Conservation (phyloP, 37 sponge, comb jelly and placozoan genomes). For the Hexactinellida sp. region DNA sequence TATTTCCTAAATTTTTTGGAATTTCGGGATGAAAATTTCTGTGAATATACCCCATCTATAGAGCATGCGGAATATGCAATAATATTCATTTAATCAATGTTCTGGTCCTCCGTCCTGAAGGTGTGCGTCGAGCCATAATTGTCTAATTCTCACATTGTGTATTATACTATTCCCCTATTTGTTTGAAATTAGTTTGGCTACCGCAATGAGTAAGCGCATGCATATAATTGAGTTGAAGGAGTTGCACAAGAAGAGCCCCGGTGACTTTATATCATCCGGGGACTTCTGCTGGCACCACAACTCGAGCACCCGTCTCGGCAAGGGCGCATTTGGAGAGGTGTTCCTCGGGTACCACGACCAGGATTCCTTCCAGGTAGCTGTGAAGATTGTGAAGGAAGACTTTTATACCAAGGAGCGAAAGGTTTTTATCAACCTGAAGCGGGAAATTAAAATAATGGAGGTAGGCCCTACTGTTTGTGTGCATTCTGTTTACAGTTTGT, state of each 20-base stretch:
- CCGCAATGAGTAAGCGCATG: background rate
- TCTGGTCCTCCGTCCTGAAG: too few relatives aligned
- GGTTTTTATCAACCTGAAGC: slow-evolving; percentile 54
- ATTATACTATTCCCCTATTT: too few relatives aligned
- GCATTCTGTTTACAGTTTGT: background rate
- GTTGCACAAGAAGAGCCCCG: background rate
- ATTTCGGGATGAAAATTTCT: too few relatives aligned
- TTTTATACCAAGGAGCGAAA: slow-evolving; percentile 62
- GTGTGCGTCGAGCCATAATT: too few relatives aligned
- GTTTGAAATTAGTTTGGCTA: too few relatives aligned
- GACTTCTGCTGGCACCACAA: background rate
- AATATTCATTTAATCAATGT: too few relatives aligned
- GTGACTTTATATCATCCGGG: background rate
- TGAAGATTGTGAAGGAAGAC: slow-evolving; percentile 60
- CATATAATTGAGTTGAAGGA: background rate
- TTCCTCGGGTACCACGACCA: slow-evolving; percentile 48
- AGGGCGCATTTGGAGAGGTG: slow-evolving; percentile 82
- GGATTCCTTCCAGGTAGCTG: slow-evolving; percentile 43
- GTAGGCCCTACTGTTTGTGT: background rate
- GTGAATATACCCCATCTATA: too few relatives aligned
- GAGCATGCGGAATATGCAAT: too few relatives aligned
- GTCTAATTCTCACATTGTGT: too few relatives aligned
- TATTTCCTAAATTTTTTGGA: too few relatives aligned
- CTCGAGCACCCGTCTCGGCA: slow-evolving; percentile 35
- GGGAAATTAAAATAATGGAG: slow-evolving; percentile 63